Base-by-base conservation (phyloP, 2,888 invertebrate genomes). In the Herminia tarsipennalis region DNA sequence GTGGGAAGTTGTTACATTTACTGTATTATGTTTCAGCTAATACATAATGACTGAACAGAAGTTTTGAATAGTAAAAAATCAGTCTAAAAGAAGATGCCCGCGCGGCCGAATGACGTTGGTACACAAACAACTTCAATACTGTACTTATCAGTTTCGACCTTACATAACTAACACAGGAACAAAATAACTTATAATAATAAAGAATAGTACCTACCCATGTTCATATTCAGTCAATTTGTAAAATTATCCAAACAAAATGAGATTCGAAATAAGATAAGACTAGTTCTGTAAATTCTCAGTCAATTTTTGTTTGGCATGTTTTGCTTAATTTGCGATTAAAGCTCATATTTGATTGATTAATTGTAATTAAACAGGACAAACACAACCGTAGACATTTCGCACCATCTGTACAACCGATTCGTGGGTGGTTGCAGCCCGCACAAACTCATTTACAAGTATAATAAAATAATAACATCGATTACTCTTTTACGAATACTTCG, bases 61-160 rank as follows among this genome's bases (percentile, higher is more conserved):
- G 59, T 60, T 56, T 60, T 61, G 56, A 69, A 67, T 69, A 69
- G 59, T 73, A 76, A 76, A 81, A 87, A 85, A 86, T 88, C 90
- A 88, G 90, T 90, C 90, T 82, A 86, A 75, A 76, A 63, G 70
- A 78, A 74, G 73, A 70, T 63, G 72, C 78, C 76, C 72, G 70
- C 55, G 60, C 76, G 64, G 66, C 58, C 66, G 70, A 67, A 68
- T 66, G 78, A 74, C 67, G 76, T 80, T 76, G 81, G 77, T 75
- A 72, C 58, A 71, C 59, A 65, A 66, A 70, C 60, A 56, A 56
- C 52, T 37, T 40, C 70, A 56, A 64, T 53, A 55, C 63, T 69
- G 63, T 55, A 69, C 53, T 60, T 58, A 51, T 42, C 55, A 63
- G 45, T 63, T 58, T 62, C 56, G 46, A 52, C 66, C 83, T 85